These are phyloP conservation scores for Drosophila neotestacea DNA, from an alignment of 2,888 invertebrate genomes.

Conservation along the genomic window DNA sequence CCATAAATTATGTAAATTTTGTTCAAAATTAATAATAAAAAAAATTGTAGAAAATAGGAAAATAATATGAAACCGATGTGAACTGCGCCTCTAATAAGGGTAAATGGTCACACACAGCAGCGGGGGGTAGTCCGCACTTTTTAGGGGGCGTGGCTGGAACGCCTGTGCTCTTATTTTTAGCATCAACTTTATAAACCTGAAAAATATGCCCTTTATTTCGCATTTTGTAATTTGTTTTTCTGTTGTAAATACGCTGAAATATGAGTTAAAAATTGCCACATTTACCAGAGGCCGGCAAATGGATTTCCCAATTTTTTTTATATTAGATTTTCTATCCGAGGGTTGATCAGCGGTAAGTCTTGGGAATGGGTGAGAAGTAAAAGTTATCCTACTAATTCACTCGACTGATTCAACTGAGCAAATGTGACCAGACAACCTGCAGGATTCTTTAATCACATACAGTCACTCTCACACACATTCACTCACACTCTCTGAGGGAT, in stretches of 20 bases:
- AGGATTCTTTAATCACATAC: slow-evolving; percentile 47
- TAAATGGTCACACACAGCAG: slow-evolving; percentile 69
- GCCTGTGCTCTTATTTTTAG: slow-evolving; percentile 45
- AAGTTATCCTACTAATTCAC: slow-evolving; percentile 36
- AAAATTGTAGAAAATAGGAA: slow-evolving; percentile 29
- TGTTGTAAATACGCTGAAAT: slow-evolving; percentile 64
- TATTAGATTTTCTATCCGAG: slow-evolving; percentile 62
- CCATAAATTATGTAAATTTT: slow-evolving; percentile 80
- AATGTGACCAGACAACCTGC: slow-evolving; percentile 56
- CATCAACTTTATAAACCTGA: slow-evolving; percentile 76
- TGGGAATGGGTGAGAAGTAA: slow-evolving; percentile 45
- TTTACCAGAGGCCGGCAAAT: slow-evolving; percentile 58
- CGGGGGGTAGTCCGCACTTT: slow-evolving; percentile 43
- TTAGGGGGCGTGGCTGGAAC: slow-evolving; percentile 59
- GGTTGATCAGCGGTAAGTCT: slow-evolving; percentile 38
- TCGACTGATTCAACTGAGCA: slow-evolving; percentile 39
- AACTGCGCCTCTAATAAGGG: slow-evolving; percentile 72
- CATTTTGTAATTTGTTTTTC: slow-evolving; percentile 74
- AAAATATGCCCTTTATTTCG: slow-evolving; percentile 78
- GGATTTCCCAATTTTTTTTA: slow-evolving; percentile 39
- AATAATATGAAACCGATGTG: slow-evolving; percentile 45
- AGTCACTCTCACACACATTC: slow-evolving; percentile 25
- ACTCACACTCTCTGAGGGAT: slow-evolving; percentile 11
- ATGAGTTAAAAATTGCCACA: slow-evolving; percentile 77
- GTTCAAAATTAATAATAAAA: slow-evolving; percentile 47